These are phyloP conservation scores for Eublepharis macularius DNA, from an alignment of 2,113 vertebrate species.

Conservation along the genomic window DNA sequence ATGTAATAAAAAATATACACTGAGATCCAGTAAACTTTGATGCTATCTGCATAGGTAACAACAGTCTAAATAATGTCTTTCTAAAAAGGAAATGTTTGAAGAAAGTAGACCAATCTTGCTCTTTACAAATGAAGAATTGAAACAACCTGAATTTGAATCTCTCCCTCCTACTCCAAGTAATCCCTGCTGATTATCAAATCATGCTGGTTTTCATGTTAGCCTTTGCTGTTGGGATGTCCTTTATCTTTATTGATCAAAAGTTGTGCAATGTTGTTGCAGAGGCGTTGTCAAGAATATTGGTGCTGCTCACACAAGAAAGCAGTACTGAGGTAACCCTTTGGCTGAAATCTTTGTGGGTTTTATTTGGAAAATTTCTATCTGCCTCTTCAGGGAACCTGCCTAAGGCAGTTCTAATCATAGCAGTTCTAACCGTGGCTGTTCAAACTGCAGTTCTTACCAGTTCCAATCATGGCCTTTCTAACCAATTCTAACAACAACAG, in stretches of 20 bases:
- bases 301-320: neutral
- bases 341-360: slow-evolving; percentile 22
- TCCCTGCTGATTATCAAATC: neutral
- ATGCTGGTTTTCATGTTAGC: too few species aligned
- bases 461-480: too few species aligned
- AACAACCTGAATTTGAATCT: neutral
- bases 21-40: too few species aligned
- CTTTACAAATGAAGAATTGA: neutral
- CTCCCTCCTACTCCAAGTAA: neutral
- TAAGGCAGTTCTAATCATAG: too few species aligned
- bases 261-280: slow-evolving; percentile 3
- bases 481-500: too few species aligned
- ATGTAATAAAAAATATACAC: too few species aligned
- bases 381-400: too few species aligned
- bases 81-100: neutral
- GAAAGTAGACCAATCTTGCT: too few species aligned
- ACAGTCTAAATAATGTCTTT: neutral
- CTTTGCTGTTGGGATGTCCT: slow-evolving; percentile 32
- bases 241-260: slow-evolving; percentile 18
- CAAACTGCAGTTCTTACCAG: too few species aligned
- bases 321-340: slow-evolving; percentile 9
- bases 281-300: slow-evolving; percentile 15
- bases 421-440: too few species aligned
- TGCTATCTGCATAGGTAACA: neutral
- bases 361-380: too few species aligned